Base-by-base conservation (phyloP, 2,888 invertebrate species). In the Anarsia innoxiella region DNA sequence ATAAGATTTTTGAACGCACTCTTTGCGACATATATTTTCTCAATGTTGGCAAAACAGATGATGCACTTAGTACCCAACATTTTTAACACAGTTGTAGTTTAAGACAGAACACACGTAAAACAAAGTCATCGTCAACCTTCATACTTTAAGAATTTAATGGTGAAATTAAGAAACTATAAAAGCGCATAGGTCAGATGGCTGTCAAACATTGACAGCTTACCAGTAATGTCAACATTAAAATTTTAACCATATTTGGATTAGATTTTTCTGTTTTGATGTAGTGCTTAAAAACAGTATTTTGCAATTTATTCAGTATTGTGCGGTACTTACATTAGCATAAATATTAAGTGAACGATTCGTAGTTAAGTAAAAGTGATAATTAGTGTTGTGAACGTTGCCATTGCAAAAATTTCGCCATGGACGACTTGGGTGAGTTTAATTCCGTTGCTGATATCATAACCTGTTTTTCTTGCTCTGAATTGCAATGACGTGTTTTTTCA, bases 341-440 rank as follows among this genome's bases (percentile, higher is more conserved):
- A 12, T 14, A 39, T 41, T 41, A 33, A 44, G 34, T 43, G 41
- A 43, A 36, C 36, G 36, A 45, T 25, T 42, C 50, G 47, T 53
- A 44, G 40, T 41, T 39, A 44, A 36, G 36, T 39, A 43, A 31
- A 32, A 43, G 46, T 54, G 50, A 33, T 23, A 33, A 28, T 32
- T 42, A 12, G 9, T 19, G 2, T 27, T 28, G 39, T 41, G 31
- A 38, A 43, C 36, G 39, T 40, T 49, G 26, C 44, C 43, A 40
- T 45, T 44, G 35, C 39, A 41, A 44, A 46, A 46, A 56, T 36
- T 32, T 39, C 41, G 52, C 50, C 50, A 86, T 86, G 85, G 85
- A 86, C 56, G 85, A 86, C 66, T 67, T 86, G 52, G 85, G 85
- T 86, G 57, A 78, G 84, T 80, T 66, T 12, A 26, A 29, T 30